These are phyloP conservation scores for Flexamia atlantica DNA, from an alignment of 2,888 invertebrate species.

Conservation along the genomic window DNA sequence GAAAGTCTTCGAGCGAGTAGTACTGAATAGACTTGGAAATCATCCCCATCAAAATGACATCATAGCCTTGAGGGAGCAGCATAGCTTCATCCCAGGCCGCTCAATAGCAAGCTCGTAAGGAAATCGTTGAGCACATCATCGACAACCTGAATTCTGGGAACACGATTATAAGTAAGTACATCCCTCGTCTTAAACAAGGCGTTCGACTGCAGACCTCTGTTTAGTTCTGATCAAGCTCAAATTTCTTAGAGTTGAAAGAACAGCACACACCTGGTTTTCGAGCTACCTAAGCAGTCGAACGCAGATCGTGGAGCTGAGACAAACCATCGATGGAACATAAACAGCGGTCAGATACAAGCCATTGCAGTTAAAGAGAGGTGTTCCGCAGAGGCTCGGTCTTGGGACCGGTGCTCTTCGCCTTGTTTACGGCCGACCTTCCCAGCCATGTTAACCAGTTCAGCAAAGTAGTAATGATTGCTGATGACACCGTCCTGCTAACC, in stretches of 20 bases:
- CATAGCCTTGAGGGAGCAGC: background rate
- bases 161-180: background rate
- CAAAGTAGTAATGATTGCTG: too few species aligned
- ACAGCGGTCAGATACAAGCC: background rate
- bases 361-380: background rate
- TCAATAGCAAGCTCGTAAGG: background rate
- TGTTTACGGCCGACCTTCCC: too few species aligned
- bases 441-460: too few species aligned
- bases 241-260: too few species aligned
- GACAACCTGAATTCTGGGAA: too few species aligned
- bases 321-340: background rate
- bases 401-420: too few species aligned
- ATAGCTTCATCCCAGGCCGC: background rate
- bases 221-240: background rate
- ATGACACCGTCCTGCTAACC: too few species aligned
- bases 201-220: background rate
- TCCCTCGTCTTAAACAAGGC: background rate
- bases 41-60: background rate
- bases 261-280: too few species aligned
- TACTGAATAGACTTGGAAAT: background rate
- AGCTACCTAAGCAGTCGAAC: too few species aligned
- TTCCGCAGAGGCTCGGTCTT: constrained; percentile 10
- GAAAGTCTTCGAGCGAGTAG: background rate
- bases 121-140: too few species aligned
- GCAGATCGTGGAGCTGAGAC: background rate